Evolutionary conservation across 2,113 vertebrate genomes (phyloP).

Genomic region (Hipposideros armiger): DNA sequence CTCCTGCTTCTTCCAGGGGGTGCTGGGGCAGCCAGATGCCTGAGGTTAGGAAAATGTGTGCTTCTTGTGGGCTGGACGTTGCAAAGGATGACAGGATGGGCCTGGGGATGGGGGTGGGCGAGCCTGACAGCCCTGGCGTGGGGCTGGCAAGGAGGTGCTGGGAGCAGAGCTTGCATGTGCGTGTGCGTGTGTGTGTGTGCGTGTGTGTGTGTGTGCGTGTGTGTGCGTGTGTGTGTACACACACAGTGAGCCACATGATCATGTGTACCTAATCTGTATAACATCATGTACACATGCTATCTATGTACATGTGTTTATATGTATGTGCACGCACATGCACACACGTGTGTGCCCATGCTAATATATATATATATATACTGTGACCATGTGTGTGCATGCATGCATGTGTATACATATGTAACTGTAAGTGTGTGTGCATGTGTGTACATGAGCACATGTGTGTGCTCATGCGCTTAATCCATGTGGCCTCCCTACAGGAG

Average conservation of each 20-base stretch:
- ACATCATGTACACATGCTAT: not conserved
- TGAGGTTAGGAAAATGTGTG: not conserved
- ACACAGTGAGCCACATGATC: not conserved
- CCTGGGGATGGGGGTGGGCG: not conserved
- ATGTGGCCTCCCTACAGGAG: not conserved
- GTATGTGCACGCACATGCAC: not conserved
- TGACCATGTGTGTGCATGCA: not conserved
- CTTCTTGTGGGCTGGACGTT: not conserved
- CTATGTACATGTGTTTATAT: too few relatives aligned
- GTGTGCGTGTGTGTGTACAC: rapidly evolving
- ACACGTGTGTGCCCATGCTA: too few relatives aligned
- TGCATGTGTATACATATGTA: not conserved
- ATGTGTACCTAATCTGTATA: not conserved
- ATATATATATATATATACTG: too few relatives aligned
- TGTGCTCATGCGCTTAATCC: not conserved
- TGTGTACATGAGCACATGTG: not conserved
- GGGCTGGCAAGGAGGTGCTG: not conserved
- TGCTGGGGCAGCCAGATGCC: not conserved
- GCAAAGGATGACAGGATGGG: not conserved
- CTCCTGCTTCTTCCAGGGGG: not conserved
- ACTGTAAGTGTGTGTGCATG: not conserved
- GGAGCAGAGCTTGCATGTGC: rapidly evolving
- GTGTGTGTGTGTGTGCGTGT: rapidly evolving
- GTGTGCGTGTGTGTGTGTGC: too few relatives aligned
- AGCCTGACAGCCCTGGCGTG: not conserved